A percentile compares a stretch with the other conserved stretches of the same genome.
These are phyloP conservation scores for Botia kubotai DNA, from an alignment of 2,797 vertebrate genomes.

Conservation along the genomic window DNA sequence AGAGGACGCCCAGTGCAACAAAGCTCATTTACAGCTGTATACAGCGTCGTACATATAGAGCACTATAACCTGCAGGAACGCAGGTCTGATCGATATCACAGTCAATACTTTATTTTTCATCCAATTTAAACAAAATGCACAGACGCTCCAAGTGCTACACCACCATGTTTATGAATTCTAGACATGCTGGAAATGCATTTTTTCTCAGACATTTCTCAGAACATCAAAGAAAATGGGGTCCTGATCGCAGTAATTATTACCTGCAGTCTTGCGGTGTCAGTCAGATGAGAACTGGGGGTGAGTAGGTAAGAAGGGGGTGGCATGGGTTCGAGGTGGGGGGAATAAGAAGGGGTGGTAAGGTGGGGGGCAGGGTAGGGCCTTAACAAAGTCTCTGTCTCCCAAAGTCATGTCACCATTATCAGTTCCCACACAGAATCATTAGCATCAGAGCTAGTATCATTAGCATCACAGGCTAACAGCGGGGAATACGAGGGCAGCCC, in stretches of 20 bases:
- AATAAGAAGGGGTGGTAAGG: too few species aligned
- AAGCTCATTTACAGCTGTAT: conserved; percentile 61
- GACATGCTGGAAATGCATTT: conserved; percentile 45
- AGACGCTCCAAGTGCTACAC: conserved; percentile 36
- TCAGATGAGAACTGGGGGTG: conserved; percentile 5
- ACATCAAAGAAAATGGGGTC: conserved; percentile 45
- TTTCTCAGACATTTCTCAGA: conserved; percentile 33
- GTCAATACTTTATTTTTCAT: conserved; percentile 62
- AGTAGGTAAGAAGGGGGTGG: too few species aligned
- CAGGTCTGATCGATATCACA: conserved; percentile 51
- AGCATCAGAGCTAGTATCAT: conserved; percentile 17
- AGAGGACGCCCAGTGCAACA: conserved; percentile 54
- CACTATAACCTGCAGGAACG: conserved; percentile 42
- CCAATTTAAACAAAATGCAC: conserved; percentile 56
- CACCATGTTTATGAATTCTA: conserved; percentile 54
- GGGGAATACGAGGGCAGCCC: conserved; percentile 20
- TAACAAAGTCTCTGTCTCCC: neutral
- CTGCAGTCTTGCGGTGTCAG: conserved; percentile 16
- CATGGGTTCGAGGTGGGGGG: too few species aligned
- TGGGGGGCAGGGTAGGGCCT: neutral
- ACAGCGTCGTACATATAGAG: conserved; percentile 45
- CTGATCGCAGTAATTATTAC: conserved; percentile 52
- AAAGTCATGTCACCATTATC: conserved; percentile 34
- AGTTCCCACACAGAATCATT: conserved; percentile 1
- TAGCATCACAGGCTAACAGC: conserved; percentile 27